Evolutionary conservation across 2,888 invertebrate species (phyloP).

Genomic region (Cacoxenus indagator): DNA sequence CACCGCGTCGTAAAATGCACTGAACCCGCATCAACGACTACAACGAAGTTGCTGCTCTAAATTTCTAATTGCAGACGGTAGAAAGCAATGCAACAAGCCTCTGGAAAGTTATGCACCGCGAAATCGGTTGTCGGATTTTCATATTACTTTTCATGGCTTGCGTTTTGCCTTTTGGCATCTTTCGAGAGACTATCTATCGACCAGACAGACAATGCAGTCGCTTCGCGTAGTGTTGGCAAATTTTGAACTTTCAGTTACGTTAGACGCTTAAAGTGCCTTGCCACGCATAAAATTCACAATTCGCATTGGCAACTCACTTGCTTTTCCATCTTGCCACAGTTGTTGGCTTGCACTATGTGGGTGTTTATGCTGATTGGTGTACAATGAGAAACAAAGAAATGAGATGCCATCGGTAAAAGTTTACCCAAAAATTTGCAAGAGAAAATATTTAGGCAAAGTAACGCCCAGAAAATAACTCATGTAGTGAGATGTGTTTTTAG

Average conservation of each 20-base stretch:
- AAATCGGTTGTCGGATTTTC: neutral
- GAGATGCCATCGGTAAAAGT: slow-evolving; percentile 16
- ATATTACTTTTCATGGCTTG: neutral
- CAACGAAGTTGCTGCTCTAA: slow-evolving; percentile 1
- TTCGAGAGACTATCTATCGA: neutral
- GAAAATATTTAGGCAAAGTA: neutral
- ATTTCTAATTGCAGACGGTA: slow-evolving; percentile 3
- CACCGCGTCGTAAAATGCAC: no score
- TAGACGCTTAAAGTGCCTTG: no score
- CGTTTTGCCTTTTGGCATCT: neutral
- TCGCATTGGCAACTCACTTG: neutral
- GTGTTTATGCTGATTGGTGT: slow-evolving; percentile 9
- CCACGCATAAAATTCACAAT: slow-evolving; percentile 11
- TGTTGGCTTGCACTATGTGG: neutral
- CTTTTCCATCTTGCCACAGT: neutral
- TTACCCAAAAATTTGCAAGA: neutral
- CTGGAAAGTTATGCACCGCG: neutral
- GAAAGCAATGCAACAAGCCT: neutral
- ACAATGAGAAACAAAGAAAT: neutral
- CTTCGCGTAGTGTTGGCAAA: neutral
- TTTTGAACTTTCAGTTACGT: no score
- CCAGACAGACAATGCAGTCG: neutral
- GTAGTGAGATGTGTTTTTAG: neutral
- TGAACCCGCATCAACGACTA: neutral
- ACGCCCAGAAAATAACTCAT: neutral